A percentile compares a stretch with the other conserved stretches of the same genome.
Conservation (phyloP, 2,797 vertebrate genomes). For the Enteromius unitaeniatus region DNA sequence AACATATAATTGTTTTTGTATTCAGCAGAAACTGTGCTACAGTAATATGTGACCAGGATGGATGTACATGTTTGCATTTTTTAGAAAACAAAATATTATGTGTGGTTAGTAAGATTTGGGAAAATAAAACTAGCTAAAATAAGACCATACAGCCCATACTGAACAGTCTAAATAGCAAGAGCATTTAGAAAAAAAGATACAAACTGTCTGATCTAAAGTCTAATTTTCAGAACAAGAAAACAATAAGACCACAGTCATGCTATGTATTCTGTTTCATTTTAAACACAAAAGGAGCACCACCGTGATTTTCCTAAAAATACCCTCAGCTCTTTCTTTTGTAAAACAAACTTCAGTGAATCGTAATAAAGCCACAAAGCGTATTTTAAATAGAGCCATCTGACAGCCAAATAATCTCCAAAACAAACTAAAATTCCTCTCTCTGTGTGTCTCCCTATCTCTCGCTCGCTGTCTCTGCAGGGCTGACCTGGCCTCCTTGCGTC, state of each 20-base stretch:
- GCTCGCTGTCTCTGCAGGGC: slow-evolving; percentile 53
- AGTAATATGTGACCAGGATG: no score
- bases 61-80: no score
- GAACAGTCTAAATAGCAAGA: neutral
- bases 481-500: slow-evolving; percentile 62
- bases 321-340: neutral
- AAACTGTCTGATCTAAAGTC: neutral
- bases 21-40: no score
- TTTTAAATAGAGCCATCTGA: slow-evolving; percentile 26
- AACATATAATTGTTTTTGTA: no score
- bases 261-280: neutral
- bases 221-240: neutral
- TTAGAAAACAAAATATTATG: no score
- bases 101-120: no score
- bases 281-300: neutral
- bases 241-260: neutral
- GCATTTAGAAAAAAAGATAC: neutral
- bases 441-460: slow-evolving; percentile 51
- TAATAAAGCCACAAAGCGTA: neutral
- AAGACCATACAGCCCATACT: no score
- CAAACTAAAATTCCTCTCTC: slow-evolving; percentile 54
- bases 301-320: neutral
- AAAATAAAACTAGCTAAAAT: no score
- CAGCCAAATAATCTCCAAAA: slow-evolving; percentile 37
- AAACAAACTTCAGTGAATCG: slow-evolving; percentile 19